Base-by-base conservation (phyloP, 2,113 vertebrate species). In the Corythornis vintsioides region DNA sequence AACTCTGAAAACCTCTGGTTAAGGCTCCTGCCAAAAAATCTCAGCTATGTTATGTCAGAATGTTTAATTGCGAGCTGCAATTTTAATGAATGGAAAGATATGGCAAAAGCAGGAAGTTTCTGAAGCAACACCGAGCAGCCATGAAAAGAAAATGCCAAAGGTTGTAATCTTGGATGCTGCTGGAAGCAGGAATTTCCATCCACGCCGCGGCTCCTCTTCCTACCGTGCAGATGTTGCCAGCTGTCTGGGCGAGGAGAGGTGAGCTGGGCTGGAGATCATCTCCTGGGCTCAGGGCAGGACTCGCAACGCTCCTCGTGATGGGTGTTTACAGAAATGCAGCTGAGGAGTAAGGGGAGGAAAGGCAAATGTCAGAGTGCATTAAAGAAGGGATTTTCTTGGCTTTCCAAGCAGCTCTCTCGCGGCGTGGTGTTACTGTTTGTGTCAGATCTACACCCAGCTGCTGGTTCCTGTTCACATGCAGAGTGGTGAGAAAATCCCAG, bases 31-130 rank as follows among this genome's bases (percentile, higher is more conserved):
- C 97, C 97, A 97, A 98, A 96, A 88, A 97, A 97, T 98, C 93
- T 92, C 95, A 97, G 96, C 96, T 97, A 97, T 96, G 96, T 95
- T 96, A 96, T 97, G 97, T 97, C 96, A 96, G 96, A 96, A 97
- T 92, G 92, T 93, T 97, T 97, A 97, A 91, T 85, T 96, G 97
- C 96, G 89, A 97, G 95, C 96, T 95, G 86, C 85, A 89, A 13
- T 91, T 94, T 96, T 97, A 96, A 97, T 97, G 97, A 97, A 96
- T 97, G 97, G 97, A 97, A 98, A 97, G 97, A 96, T 89, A 94
- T 42, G 85, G 96, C 90, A 94, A 94, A 86, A 91, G 93, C 96
- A 97, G 96, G 95, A 97, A 97, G 91, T 89, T 74, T 91, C 93
- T 96, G 92, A 88, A 94, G 89, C 78, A 86, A 91, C 92, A 79